phyloP scores from a whole-genome alignment of 1,140 invertebrate genomes.

The Anthonomus grandis region DNA sequence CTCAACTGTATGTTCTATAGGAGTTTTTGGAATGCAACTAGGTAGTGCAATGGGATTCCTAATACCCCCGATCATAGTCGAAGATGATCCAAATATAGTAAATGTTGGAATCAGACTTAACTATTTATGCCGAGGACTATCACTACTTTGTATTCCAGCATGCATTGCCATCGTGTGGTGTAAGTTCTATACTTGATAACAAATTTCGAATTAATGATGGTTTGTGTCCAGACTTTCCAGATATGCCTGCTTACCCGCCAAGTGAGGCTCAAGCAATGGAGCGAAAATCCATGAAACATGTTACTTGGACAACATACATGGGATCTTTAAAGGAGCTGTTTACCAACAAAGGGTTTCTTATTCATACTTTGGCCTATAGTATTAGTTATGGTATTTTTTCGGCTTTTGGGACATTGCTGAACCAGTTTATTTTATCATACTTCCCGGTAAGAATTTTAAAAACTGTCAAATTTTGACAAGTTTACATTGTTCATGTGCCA shows the following conservation, averaged over 20 bases:
- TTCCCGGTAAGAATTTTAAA: conserved; percentile 27
- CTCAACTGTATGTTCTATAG: conserved; percentile 72
- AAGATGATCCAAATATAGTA: conserved; percentile 47
- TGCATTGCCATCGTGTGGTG: conserved; percentile 57
- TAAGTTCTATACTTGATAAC: conserved; percentile 45
- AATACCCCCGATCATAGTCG: conserved; percentile 50
- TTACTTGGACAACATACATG: conserved; percentile 22
- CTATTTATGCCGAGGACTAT: conserved; percentile 51
- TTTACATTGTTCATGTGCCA: not conserved
- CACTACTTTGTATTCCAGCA: conserved; percentile 55
- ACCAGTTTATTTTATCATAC: conserved; percentile 34
- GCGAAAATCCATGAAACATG: conserved; percentile 17
- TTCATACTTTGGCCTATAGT: conserved; percentile 30
- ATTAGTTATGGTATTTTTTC: conserved; percentile 35
- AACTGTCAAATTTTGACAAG: not conserved
- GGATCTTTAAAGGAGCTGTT: conserved; percentile 21
- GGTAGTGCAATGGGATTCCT: conserved; percentile 50
- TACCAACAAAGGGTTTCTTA: conserved; percentile 28
- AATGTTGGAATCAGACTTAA: conserved; percentile 47
- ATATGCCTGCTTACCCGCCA: conserved; percentile 56
- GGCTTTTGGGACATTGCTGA: conserved; percentile 33
- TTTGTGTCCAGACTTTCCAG: conserved; percentile 54
- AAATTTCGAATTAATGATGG: conserved; percentile 6
- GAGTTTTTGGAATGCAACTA: conserved; percentile 76
- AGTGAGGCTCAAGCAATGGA: conserved; percentile 44